phyloP scores from a whole-genome alignment of 2,797 vertebrate species.

The Gephyroberyx darwinii region DNA sequence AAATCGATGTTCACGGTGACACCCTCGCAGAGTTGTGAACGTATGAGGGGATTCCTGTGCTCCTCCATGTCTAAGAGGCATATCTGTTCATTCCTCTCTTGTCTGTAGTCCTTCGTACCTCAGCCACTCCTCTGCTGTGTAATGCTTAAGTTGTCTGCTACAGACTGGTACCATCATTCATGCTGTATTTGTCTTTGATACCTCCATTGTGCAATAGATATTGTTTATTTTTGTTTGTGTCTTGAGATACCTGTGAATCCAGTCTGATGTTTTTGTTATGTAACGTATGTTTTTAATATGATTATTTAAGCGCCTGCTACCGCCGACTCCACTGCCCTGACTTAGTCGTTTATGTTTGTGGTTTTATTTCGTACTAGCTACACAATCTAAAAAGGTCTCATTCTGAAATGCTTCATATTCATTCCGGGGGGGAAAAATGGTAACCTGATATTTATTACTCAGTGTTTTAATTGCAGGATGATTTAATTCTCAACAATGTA shows the following conservation, averaged over 20 bases:
- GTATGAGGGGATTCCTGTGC: no score
- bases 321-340: constrained; percentile 17
- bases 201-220: constrained; percentile 83
- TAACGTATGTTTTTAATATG: constrained; percentile 58
- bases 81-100: constrained; percentile 28
- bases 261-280: constrained; percentile 55
- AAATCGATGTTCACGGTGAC: no score
- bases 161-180: constrained; percentile 30
- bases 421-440: constrained; percentile 16
- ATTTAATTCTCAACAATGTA: constrained; percentile 17
- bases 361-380: constrained; percentile 22
- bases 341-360: constrained; percentile 25
- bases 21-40: no score
- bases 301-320: constrained; percentile 65
- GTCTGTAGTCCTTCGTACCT: constrained; percentile 12
- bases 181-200: constrained; percentile 65
- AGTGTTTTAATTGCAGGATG: background rate
- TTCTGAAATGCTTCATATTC: constrained; percentile 7
- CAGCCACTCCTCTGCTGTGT: constrained; percentile 24
- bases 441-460: background rate
- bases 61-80: background rate
- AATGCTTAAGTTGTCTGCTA: constrained; percentile 20
- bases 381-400: constrained; percentile 31
- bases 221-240: constrained; percentile 72
- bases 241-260: constrained; percentile 63